phyloP scores from a whole-genome alignment of 2,888 invertebrate genomes.

The Listrodromus nycthemerus region DNA sequence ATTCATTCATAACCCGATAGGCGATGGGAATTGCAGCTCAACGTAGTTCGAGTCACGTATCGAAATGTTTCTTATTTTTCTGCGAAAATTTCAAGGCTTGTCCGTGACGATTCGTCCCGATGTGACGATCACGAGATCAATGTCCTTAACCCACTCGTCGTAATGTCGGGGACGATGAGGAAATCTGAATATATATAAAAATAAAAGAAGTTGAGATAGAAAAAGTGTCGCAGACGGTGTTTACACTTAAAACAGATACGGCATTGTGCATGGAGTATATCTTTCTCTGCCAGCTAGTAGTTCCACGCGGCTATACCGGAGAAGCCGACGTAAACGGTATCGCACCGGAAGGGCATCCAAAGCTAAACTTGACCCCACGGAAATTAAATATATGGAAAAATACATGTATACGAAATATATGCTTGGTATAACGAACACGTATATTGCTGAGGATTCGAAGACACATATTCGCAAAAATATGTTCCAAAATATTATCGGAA shows the following conservation, averaged over 20 bases:
- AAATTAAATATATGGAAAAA: too few relatives aligned
- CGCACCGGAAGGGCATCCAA: too few relatives aligned
- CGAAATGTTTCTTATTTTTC: neutral
- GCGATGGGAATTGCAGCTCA: neutral
- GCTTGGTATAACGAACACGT: too few relatives aligned
- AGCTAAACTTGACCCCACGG: too few relatives aligned
- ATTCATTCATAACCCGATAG: neutral
- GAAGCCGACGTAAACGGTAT: neutral
- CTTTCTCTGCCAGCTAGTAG: neutral
- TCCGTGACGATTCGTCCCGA: slow-evolving; percentile 23
- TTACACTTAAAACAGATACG: slow-evolving; percentile 8
- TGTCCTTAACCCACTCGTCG: slow-evolving; percentile 53
- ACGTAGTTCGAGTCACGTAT: neutral
- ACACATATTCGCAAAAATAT: too few relatives aligned
- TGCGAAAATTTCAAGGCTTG: slow-evolving; percentile 11
- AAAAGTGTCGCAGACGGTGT: neutral
- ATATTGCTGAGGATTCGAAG: too few relatives aligned
- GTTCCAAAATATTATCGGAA: too few relatives aligned
- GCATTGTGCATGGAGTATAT: neutral
- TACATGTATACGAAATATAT: too few relatives aligned
- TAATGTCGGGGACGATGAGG: slow-evolving; percentile 31
- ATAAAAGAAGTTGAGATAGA: neutral
- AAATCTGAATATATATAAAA: slow-evolving; percentile 12
- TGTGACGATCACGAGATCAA: slow-evolving; percentile 34
- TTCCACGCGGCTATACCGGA: neutral